Evolutionary conservation across 1,140 invertebrate species (phyloP).

Genomic region (Thaumetopoea pityocampa): DNA sequence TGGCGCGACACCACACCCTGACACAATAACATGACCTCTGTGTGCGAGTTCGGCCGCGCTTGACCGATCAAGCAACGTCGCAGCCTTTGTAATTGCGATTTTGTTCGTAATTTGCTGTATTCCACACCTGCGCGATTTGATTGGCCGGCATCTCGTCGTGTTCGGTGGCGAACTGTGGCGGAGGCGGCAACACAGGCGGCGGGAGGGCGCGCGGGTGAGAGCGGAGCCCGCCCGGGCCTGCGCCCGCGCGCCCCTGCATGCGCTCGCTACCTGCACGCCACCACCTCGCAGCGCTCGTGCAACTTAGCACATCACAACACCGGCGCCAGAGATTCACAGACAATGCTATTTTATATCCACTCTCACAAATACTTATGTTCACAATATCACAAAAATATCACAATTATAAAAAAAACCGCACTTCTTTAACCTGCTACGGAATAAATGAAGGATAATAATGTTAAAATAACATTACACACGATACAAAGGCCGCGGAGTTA

Average conservation of each 20-base stretch:
- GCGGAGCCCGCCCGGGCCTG: conserved; percentile 63
- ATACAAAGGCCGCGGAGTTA: too few species aligned
- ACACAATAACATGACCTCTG: too few species aligned
- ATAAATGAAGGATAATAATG: too few species aligned
- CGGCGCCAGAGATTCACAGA: not conserved
- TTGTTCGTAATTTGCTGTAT: not conserved
- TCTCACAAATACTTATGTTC: too few species aligned
- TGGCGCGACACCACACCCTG: too few species aligned
- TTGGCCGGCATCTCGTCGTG: conserved; percentile 66
- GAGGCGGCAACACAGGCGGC: conserved; percentile 64
- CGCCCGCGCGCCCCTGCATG: conserved; percentile 70
- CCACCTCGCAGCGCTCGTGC: conserved; percentile 26
- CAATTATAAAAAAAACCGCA: too few species aligned
- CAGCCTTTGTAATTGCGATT: too few species aligned
- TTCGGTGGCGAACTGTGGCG: conserved; percentile 65
- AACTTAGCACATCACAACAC: conserved; percentile 23
- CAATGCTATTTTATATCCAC: not conserved
- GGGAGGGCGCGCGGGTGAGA: conserved; percentile 64
- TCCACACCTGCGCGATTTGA: conserved; percentile 61
- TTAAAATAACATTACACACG: too few species aligned
- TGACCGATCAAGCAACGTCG: too few species aligned
- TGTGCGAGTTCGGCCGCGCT: too few species aligned
- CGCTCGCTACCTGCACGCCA: conserved; percentile 50
- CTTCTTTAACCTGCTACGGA: too few species aligned
- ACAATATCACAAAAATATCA: too few species aligned